Percentiles rank a stretch among this genome's conserved stretches.
phyloP scores from a whole-genome alignment of 2,113 vertebrate genomes.

The Phasianus colchicus region DNA sequence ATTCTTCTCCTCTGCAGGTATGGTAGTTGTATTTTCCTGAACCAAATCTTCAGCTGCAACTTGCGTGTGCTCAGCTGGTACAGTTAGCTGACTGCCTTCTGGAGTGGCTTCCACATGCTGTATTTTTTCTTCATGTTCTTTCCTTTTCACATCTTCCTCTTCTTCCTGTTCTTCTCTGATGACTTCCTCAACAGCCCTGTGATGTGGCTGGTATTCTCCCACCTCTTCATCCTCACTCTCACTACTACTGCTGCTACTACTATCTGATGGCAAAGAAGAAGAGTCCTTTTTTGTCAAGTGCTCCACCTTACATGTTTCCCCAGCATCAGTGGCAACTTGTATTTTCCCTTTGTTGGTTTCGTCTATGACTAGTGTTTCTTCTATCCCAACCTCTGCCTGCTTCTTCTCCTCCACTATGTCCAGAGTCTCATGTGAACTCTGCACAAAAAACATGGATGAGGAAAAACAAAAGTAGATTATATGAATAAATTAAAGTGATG shows the following conservation, averaged over 20 bases:
- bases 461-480: slow-evolving; percentile 76
- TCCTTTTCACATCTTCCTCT: slow-evolving; percentile 64
- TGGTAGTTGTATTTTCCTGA: slow-evolving; percentile 64
- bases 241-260: slow-evolving; percentile 86
- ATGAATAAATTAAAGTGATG: slow-evolving; percentile 83
- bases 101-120: slow-evolving; percentile 51
- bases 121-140: slow-evolving; percentile 50
- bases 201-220: slow-evolving; percentile 90
- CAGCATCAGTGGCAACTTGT: slow-evolving; percentile 77
- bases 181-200: slow-evolving; percentile 76
- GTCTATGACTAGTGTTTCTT: slow-evolving; percentile 89
- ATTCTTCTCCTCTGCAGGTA: slow-evolving; percentile 68
- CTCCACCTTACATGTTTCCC: slow-evolving; percentile 75
- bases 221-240: slow-evolving; percentile 92
- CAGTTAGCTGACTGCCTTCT: slow-evolving; percentile 62
- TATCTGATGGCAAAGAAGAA: slow-evolving; percentile 84
- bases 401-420: slow-evolving; percentile 87
- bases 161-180: slow-evolving; percentile 90
- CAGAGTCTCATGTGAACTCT: slow-evolving; percentile 90
- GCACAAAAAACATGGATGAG: slow-evolving; percentile 81
- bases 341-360: slow-evolving; percentile 85
- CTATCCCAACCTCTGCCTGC: slow-evolving; percentile 92
- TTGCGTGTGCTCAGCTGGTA: slow-evolving; percentile 49
- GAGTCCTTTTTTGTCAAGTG: slow-evolving; percentile 78
- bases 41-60: slow-evolving; percentile 60